Conservation (phyloP, 2,113 vertebrate genomes). For the Tragelaphus buxtoni region DNA sequence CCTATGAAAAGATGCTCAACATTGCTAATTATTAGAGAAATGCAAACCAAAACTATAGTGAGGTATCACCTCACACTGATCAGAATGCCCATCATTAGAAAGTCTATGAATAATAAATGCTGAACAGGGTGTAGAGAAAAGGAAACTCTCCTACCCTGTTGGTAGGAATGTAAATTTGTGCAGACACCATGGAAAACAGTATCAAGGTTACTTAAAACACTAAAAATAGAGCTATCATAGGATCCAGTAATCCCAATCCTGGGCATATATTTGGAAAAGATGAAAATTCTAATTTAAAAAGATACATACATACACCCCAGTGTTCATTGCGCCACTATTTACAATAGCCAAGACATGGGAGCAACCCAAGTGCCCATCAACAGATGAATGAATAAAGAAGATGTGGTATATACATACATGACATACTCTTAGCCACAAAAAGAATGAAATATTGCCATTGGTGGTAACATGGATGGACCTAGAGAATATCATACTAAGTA, state of each 20-base stretch:
- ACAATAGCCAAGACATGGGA: not conserved
- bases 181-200: not conserved
- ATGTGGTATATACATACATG: not conserved
- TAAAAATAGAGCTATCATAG: not conserved
- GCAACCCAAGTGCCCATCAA: not conserved
- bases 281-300: not conserved
- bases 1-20: not conserved
- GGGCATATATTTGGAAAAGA: not conserved
- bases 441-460: not conserved
- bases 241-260: not conserved
- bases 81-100: not conserved
- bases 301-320: not conserved
- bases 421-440: not conserved
- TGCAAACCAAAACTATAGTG: not conserved
- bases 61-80: not conserved
- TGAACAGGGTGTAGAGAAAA: not conserved
- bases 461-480: not conserved
- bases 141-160: not conserved
- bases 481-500: not conserved
- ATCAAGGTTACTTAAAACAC: not conserved
- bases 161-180: not conserved
- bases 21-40: not conserved
- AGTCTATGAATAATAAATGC: not conserved
- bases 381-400: not conserved
- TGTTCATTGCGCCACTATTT: not conserved